A percentile compares a stretch with the other conserved stretches of the same genome.
These are phyloP conservation scores for Poeciliopsis occidentalis DNA, from an alignment of 2,113 vertebrate genomes.

Conservation along the genomic window DNA sequence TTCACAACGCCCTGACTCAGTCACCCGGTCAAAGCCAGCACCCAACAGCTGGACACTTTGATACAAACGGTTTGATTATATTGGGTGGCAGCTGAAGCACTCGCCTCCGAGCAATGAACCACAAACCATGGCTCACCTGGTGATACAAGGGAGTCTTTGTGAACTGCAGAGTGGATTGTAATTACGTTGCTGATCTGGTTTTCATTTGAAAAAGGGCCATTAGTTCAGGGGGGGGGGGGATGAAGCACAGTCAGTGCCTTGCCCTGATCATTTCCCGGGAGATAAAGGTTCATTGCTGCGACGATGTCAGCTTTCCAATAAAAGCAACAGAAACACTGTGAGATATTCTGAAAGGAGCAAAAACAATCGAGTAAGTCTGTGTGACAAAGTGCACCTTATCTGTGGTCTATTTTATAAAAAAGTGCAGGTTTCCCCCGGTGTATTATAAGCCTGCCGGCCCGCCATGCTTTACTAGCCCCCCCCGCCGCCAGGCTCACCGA, in stretches of 20 bases:
- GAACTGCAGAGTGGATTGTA: slow-evolving; percentile 64
- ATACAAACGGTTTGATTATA: neutral
- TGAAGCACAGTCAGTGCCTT: slow-evolving; percentile 57
- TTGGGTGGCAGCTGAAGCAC: slow-evolving; percentile 14
- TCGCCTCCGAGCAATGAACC: slow-evolving; percentile 6
- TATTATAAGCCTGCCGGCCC: no score
- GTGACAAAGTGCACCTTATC: slow-evolving; percentile 8
- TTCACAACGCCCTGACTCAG: neutral
- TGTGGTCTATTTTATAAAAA: neutral
- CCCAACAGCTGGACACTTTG: neutral
- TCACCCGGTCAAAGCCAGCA: neutral
- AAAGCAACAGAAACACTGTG: slow-evolving; percentile 55
- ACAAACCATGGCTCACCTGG: slow-evolving; percentile 48
- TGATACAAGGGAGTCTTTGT: slow-evolving; percentile 33
- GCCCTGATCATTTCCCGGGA: slow-evolving; percentile 57
- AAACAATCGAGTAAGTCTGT: slow-evolving; percentile 34
- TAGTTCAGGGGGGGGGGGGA: slow-evolving; percentile 51
- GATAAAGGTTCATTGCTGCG: slow-evolving; percentile 60
- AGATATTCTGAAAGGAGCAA: slow-evolving; percentile 44
- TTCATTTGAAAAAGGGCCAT: slow-evolving; percentile 63
- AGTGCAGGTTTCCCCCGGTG: no score
- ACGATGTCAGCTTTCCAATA: slow-evolving; percentile 62
- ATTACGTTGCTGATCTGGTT: slow-evolving; percentile 70
- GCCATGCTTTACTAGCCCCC: no score
- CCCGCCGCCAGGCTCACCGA: no score